Evolutionary conservation across 2,797 vertebrate genomes (phyloP).

Genomic region (Bovichtus variegatus): DNA sequence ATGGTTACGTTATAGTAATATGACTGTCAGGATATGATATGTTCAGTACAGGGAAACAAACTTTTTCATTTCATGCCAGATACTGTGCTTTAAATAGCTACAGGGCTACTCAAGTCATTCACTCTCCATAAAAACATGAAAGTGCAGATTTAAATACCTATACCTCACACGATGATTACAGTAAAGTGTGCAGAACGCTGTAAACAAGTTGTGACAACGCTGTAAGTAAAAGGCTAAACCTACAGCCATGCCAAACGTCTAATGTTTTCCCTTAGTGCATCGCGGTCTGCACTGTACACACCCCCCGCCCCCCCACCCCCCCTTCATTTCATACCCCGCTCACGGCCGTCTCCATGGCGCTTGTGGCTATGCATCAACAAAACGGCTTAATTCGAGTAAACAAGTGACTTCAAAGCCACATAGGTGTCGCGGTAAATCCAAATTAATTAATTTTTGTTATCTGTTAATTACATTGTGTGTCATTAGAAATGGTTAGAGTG

Average conservation of each 20-base stretch:
- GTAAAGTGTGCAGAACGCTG: slow-evolving; percentile 26
- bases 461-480: slow-evolving; percentile 71
- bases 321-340: slow-evolving; percentile 17
- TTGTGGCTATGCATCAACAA: slow-evolving; percentile 49
- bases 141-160: background rate
- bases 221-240: slow-evolving; percentile 22
- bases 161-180: slow-evolving; percentile 26
- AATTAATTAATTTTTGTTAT: slow-evolving; percentile 72
- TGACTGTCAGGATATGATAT: slow-evolving; percentile 15
- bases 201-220: slow-evolving; percentile 40
- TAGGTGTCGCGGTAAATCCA: slow-evolving; percentile 61
- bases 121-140: slow-evolving; percentile 10
- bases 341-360: slow-evolving; percentile 30
- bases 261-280: slow-evolving; percentile 13
- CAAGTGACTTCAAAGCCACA: slow-evolving; percentile 60
- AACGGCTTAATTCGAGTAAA: slow-evolving; percentile 59
- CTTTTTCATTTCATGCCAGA: background rate
- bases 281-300: slow-evolving; percentile 10
- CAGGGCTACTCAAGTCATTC: background rate
- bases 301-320: background rate
- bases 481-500: slow-evolving; percentile 64
- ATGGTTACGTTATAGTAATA: slow-evolving; percentile 11
- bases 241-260: slow-evolving; percentile 28
- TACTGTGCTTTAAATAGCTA: background rate
- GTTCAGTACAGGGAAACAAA: slow-evolving; percentile 10